Base-by-base conservation (phyloP, 2,113 vertebrate species). In the Apus apus region DNA sequence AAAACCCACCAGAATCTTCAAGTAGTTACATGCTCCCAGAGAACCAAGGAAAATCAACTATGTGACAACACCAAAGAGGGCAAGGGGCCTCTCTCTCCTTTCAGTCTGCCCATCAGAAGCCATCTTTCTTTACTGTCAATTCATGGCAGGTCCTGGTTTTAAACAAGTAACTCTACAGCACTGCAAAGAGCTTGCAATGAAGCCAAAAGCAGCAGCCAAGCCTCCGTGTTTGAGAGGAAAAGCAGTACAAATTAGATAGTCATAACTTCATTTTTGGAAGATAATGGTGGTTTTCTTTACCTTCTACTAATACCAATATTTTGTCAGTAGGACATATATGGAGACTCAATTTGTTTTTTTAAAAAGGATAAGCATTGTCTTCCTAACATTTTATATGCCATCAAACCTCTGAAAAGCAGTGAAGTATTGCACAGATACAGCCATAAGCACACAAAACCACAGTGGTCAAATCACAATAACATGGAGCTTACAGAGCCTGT, bases 401-500 rank as follows among this genome's bases (percentile, higher is more conserved):
- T 14, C 38, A n/a, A 34, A 9, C 6, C 16, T 56, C 30, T 9
- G 14, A 30, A 58, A 73, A 45, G 1, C 15, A 23, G 30, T 19
- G 43, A 13, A 16, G 23, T 9, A 27, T 32, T 56, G 46, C 40
- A 16, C 2, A 11, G 30, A 1, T 20, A 11, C 1, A 50, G n/a
- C 22, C 5, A 1, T 40, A 26, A 64, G 17, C 34, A 14, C 0
- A 1, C 29, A 25, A 25, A 58, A 34, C 34, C 22, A 5, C 25
- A 9, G 1, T 4, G 9, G 12, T 14, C 38, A 75, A 53, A 19
- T 11, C 30, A 30, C 56, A 50, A 0, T 6, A 60, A 25, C 0
- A 0, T 13, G 53, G 64, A 9, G 29, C 74, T 23, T 13, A 6
- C 20, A 6, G 29, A 70, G 27, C 46, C 46, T 9, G 29, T 9